These are phyloP conservation scores for Knipowitschia caucasica DNA, from an alignment of 2,797 vertebrate species.

Conservation along the genomic window DNA sequence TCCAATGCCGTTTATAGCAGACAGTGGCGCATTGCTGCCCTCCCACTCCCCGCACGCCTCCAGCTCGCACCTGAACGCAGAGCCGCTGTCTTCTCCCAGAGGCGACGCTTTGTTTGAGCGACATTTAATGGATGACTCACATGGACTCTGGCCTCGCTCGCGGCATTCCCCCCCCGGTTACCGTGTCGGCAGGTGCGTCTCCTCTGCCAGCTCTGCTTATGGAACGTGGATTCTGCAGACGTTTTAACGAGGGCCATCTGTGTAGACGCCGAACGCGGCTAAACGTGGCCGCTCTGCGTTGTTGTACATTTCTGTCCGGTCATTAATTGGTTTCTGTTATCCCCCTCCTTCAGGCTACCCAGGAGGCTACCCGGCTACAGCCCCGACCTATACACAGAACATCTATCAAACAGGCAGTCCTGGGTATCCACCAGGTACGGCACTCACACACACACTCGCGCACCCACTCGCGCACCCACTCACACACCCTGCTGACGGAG, in stretches of 20 bases:
- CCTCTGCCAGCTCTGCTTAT: conserved; percentile 43
- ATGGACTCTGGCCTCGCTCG: conserved; percentile 20
- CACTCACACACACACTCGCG: conserved; percentile 8
- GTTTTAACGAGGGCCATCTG: conserved; percentile 74
- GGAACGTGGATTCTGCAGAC: conserved; percentile 59
- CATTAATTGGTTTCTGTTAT: conserved; percentile 26
- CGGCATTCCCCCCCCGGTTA: conserved; percentile 54
- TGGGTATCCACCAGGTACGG: conserved; percentile 95
- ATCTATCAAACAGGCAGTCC: conserved; percentile 95
- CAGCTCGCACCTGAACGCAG: conserved; percentile 7
- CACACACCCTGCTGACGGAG: too few species aligned
- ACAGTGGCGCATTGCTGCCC: conserved; percentile 22
- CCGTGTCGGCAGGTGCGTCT: conserved; percentile 59
- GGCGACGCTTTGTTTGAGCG: conserved; percentile 30
- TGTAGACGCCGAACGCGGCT: too few species aligned
- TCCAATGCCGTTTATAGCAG: conserved; percentile 39
- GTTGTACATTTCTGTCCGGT: conserved; percentile 8
- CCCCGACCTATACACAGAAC: conserved; percentile 93
- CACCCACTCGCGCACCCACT: too few species aligned
- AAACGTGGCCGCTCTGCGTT: too few species aligned
- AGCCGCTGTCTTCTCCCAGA: conserved; percentile 22
- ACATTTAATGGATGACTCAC: conserved; percentile 39
- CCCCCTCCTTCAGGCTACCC: conserved; percentile 83
- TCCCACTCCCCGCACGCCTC: conserved; percentile 15
- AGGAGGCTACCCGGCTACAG: conserved; percentile 89